These are phyloP conservation scores for Colostygia pectinataria DNA, from an alignment of 2,888 invertebrate species.

Conservation along the genomic window DNA sequence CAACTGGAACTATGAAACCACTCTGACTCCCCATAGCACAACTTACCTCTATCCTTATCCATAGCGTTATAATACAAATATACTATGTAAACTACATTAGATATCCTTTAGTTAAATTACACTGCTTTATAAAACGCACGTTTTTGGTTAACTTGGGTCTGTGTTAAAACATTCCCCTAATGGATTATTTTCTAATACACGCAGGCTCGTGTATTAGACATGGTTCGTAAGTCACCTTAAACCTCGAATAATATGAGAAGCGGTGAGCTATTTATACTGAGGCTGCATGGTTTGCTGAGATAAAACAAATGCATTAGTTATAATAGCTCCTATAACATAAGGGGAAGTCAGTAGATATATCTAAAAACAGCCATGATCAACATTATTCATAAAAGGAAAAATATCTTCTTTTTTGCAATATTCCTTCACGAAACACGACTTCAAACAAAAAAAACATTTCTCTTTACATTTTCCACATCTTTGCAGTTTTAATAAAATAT, in stretches of 20 bases:
- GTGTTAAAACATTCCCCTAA: constrained; percentile 39
- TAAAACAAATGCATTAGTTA: constrained; percentile 4
- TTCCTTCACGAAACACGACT: too few relatives aligned
- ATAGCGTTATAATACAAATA: too few relatives aligned
- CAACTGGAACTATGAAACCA: too few relatives aligned
- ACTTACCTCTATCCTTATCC: too few relatives aligned
- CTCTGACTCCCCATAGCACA: too few relatives aligned
- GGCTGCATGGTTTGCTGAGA: constrained; percentile 3
- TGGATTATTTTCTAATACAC: constrained; percentile 52
- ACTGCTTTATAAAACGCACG: too few relatives aligned
- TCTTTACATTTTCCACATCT: too few relatives aligned
- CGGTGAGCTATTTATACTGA: constrained; percentile 5
- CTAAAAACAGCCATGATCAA: not conserved
- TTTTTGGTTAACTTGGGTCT: not conserved
- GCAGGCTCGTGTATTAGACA: not conserved
- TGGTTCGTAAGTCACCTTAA: not conserved
- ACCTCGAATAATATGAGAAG: constrained; percentile 3
- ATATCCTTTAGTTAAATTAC: too few relatives aligned
- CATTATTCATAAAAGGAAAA: too few relatives aligned
- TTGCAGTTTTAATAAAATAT: constrained; percentile 9
- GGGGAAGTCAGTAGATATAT: not conserved
- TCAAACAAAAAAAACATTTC: not conserved
- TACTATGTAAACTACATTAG: too few relatives aligned
- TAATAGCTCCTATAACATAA: not conserved
- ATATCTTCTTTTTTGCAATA: too few relatives aligned